Evolutionary conservation across 1,140 invertebrate species (phyloP).

Genomic region (Campoletis sonorensis): DNA sequence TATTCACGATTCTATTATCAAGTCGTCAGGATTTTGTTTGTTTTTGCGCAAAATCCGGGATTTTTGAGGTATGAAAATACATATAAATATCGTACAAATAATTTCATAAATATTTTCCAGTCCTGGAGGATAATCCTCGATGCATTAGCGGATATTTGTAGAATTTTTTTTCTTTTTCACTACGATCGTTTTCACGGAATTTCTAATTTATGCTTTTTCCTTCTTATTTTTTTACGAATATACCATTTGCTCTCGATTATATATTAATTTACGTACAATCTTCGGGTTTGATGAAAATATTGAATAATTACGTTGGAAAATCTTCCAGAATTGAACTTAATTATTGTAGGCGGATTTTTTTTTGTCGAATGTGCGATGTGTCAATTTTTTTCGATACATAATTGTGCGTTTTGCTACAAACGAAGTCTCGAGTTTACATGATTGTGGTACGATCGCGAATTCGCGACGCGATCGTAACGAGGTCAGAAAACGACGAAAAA

Average conservation of each 20-base stretch:
- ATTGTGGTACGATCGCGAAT: neutral
- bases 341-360: neutral
- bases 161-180: constrained; percentile 11
- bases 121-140: constrained; percentile 28
- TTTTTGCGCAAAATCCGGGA: constrained; percentile 40
- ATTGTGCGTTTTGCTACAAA: constrained; percentile 31
- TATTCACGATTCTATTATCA: neutral
- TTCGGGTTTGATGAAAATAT: neutral
- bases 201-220: neutral
- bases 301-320: neutral
- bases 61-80: constrained; percentile 55
- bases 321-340: neutral
- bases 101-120: constrained; percentile 49
- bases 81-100: constrained; percentile 53
- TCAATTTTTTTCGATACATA: neutral
- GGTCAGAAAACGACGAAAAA: neutral
- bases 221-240: constrained; percentile 6
- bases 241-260: neutral
- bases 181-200: constrained; percentile 1
- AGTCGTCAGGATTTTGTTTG: neutral
- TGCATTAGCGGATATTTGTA: constrained; percentile 20
- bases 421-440: neutral
- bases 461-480: neutral
- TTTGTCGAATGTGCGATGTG: constrained; percentile 4
- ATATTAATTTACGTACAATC: constrained; percentile 24